A percentile compares a stretch with the other conserved stretches of the same genome.
Evolutionary conservation across 2,797 vertebrate species (phyloP).

Genomic region (Myotis findleyi): DNA sequence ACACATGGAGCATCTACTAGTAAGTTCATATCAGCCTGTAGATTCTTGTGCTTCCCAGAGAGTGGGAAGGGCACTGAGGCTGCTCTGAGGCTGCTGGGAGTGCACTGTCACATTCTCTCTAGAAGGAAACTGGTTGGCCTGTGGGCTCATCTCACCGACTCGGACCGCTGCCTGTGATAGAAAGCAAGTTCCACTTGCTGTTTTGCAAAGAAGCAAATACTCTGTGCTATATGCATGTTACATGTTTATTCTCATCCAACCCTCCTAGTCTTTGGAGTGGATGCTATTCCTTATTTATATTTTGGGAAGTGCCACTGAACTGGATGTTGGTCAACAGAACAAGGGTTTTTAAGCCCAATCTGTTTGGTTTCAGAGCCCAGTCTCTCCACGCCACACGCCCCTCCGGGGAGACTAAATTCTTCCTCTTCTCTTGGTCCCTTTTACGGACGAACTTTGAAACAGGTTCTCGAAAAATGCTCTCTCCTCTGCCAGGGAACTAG

Average conservation of each 20-base stretch:
- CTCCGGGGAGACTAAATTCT: not conserved
- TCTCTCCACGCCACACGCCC: not conserved
- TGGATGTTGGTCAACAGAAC: not conserved
- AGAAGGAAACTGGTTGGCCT: not conserved
- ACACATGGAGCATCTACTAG: not conserved
- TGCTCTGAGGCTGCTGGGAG: not conserved
- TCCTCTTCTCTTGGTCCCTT: not conserved
- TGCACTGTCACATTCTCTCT: not conserved
- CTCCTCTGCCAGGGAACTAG: not conserved
- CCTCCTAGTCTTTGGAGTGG: not conserved
- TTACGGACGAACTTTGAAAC: not conserved
- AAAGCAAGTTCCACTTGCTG: not conserved
- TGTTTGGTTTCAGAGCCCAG: not conserved
- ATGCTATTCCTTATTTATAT: not conserved
- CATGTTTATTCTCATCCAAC: not conserved
- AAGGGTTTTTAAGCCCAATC: not conserved
- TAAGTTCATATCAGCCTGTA: not conserved
- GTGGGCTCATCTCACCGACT: not conserved
- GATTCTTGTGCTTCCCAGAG: not conserved
- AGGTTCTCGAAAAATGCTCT: not conserved
- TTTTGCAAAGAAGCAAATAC: constrained; percentile 3
- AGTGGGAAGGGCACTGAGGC: not conserved
- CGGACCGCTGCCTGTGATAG: not conserved
- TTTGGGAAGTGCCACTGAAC: not conserved
- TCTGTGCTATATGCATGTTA: not conserved